Base-by-base conservation (phyloP, 30 jellyfish, hydroid and myxozoan genomes). In the Cassiopea andromeda region DNA sequence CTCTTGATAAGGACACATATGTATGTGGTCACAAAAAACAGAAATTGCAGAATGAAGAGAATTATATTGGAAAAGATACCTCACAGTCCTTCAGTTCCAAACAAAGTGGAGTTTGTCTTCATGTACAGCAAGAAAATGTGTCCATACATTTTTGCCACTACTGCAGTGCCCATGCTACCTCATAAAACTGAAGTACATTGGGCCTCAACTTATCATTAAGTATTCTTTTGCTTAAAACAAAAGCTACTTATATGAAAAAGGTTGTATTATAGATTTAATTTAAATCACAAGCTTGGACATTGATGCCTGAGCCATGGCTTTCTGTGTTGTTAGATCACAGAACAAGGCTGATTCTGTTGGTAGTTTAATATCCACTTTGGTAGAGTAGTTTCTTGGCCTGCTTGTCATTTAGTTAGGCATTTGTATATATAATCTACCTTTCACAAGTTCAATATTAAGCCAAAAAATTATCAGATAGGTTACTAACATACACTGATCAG, bases 81-180 rank as follows among this genome's bases (percentile, higher is more conserved):
- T 14, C 47, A 48, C 1, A 5, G 1, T 14, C 75, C 4, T 44
- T 2, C 38, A 60, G 13, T 7, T 18, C 60, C 14, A 76, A 73
- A 17, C 90, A 87, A 66, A 43, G 54, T 43, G 98, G 98, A 7
- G 76, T 93, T n/a, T 93, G 98, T 57, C 82, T 93, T 44, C 98
- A 93, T 88, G 97, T 93, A 3, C 72, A 75, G 44, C 71, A 84
- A 43, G 90, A 87, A n/a, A 88, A 85, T 82, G 98, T 93, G 7
- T 87, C 97, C 48, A 46, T 93, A 73, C 94, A 82, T 47, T 93
- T 87, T 60, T 93, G 98, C 71, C 90, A 85, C 64, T 79, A 82
- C 71, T 93, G 98, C 87, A 88, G 87, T 69, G 64, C 44, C 19
- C 89, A 86, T 92, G 89, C 96, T 44, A 44, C 60, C 12, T 43